Conservation (phyloP, 2,888 invertebrate species). For the Aphodius sticticus region DNA sequence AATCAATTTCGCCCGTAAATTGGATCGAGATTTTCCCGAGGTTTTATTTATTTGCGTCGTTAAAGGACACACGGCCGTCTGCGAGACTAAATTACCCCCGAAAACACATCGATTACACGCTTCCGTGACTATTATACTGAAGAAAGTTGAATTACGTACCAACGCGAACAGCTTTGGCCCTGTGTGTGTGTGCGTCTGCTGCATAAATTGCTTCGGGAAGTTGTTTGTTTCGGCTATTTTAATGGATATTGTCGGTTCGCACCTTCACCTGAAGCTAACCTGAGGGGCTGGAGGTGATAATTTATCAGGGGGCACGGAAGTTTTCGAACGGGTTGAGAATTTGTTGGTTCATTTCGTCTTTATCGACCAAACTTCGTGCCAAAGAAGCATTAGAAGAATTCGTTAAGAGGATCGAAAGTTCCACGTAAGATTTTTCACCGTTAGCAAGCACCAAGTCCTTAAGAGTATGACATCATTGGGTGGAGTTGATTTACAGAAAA, state of each 20-base stretch:
- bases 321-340: not conserved
- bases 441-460: not conserved
- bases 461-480: not conserved
- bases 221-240: slow-evolving; percentile 4
- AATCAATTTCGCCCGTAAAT: slow-evolving; percentile 24
- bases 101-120: slow-evolving; percentile 4
- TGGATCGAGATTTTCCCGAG: slow-evolving; percentile 24
- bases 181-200: not conserved
- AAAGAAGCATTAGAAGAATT: not conserved
- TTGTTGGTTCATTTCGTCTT: not conserved
- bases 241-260: slow-evolving; percentile 4
- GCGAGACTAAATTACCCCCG: not conserved
- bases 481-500: no score
- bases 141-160: not conserved
- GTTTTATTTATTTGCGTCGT: slow-evolving; percentile 24
- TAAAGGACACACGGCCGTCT: slow-evolving; percentile 12
- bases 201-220: not conserved
- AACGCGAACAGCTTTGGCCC: not conserved
- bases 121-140: slow-evolving; percentile 4
- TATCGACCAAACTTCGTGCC: not conserved
- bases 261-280: not conserved
- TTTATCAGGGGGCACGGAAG: not conserved
- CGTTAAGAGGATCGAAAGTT: not conserved
- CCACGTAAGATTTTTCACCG: not conserved
- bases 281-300: not conserved